Conservation (phyloP, 2,888 invertebrate genomes). For the Acholoe squamosa region DNA sequence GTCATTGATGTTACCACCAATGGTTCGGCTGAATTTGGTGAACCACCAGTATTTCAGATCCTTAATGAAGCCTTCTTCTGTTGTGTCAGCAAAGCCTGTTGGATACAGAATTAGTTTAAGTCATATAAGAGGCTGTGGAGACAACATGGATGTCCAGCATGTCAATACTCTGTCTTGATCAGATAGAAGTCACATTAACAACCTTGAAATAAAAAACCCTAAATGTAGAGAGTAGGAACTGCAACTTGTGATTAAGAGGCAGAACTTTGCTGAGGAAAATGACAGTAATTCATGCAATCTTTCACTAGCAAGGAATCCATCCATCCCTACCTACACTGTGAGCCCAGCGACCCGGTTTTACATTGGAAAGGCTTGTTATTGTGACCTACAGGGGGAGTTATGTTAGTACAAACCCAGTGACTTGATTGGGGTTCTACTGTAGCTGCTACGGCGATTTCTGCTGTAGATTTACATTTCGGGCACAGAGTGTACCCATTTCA, state of each 20-base stretch:
- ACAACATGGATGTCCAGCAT: too few species aligned
- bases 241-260: not conserved
- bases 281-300: not conserved
- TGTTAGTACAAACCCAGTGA: not conserved
- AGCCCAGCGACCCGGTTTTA: too few species aligned
- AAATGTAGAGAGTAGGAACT: too few species aligned
- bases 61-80: conserved; percentile 74
- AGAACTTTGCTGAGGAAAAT: not conserved
- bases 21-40: conserved; percentile 88
- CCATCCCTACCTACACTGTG: too few species aligned
- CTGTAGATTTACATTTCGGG: not conserved
- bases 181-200: too few species aligned
- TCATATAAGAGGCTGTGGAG: too few species aligned
- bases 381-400: too few species aligned
- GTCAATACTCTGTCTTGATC: too few species aligned
- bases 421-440: too few species aligned
- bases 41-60: conserved; percentile 84
- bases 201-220: too few species aligned
- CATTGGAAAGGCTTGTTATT: too few species aligned
- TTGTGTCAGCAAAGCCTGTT: conserved; percentile 5
- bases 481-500: not conserved
- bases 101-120: too few species aligned
- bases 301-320: not conserved
- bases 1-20: conserved; percentile 88
- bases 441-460: not conserved